Evolutionary conservation across 2,113 vertebrate genomes (phyloP).

Genomic region (Loxodonta africana): DNA sequence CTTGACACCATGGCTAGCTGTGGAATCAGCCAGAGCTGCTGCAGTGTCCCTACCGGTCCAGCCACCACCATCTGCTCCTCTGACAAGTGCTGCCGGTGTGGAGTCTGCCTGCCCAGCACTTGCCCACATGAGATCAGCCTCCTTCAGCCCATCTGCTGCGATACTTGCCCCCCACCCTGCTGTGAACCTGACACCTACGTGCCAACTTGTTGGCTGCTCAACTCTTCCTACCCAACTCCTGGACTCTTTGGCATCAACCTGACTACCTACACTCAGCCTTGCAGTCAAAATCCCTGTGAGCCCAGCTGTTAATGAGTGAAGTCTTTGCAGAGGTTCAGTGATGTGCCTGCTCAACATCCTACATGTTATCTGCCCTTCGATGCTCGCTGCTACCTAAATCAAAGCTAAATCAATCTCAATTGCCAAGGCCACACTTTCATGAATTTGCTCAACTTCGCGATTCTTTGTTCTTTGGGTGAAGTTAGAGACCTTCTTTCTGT

Average conservation of each 20-base stretch:
- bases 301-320: constrained; percentile 59
- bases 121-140: constrained; percentile 83
- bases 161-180: constrained; percentile 75
- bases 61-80: constrained; percentile 85
- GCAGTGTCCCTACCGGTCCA: constrained; percentile 75
- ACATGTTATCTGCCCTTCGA: fast-evolving
- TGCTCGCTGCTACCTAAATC: neutral
- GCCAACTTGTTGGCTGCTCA: constrained; percentile 80
- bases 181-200: constrained; percentile 78
- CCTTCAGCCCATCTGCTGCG: constrained; percentile 81
- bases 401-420: neutral
- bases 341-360: fast-evolving
- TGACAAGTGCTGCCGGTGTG: constrained; percentile 79
- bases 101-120: constrained; percentile 85
- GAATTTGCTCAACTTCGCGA: neutral
- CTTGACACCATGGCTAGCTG: constrained; percentile 74
- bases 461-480: neutral
- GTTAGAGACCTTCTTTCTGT: neutral
- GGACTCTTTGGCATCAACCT: constrained; percentile 78
- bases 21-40: constrained; percentile 43
- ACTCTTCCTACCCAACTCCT: constrained; percentile 46
- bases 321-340: neutral
- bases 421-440: neutral
- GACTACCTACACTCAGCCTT: constrained; percentile 60
- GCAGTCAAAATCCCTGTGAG: constrained; percentile 68